These are phyloP conservation scores for Nannobrachium achirus DNA, from an alignment of 2,113 vertebrate genomes.

Conservation along the genomic window DNA sequence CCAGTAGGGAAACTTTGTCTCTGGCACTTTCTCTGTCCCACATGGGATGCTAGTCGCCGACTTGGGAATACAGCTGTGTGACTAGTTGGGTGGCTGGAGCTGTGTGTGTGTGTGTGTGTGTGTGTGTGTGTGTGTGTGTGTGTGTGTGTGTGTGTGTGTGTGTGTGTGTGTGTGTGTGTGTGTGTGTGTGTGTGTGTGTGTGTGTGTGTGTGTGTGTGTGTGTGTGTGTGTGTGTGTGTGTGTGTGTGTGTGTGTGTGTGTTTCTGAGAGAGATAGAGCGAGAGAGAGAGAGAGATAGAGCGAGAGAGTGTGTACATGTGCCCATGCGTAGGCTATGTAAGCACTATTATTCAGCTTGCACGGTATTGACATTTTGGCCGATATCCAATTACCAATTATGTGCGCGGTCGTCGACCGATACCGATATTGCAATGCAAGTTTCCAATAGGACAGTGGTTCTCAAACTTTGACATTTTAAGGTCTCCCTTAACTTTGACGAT, in stretches of 20 bases:
- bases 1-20: background rate
- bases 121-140: background rate
- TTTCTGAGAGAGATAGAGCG: no score
- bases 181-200: background rate
- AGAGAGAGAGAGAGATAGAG: no score
- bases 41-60: background rate
- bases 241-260: background rate
- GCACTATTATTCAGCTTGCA: no score
- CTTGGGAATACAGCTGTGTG: conserved; percentile 11
- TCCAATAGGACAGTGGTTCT: no score
- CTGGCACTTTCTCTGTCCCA: background rate
- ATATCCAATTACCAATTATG: no score
- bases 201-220: conserved; percentile 27
- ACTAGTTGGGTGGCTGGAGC: background rate
- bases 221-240: background rate
- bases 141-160: conserved; percentile 3
- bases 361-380: no score
- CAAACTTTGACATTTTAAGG: no score
- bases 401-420: no score
- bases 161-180: background rate
- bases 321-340: no score
- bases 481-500: no score
- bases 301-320: no score
- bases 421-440: no score
- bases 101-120: conserved; percentile 26